Base-by-base conservation (phyloP, 2,797 vertebrate species). In the Megalops cyprinoides region DNA sequence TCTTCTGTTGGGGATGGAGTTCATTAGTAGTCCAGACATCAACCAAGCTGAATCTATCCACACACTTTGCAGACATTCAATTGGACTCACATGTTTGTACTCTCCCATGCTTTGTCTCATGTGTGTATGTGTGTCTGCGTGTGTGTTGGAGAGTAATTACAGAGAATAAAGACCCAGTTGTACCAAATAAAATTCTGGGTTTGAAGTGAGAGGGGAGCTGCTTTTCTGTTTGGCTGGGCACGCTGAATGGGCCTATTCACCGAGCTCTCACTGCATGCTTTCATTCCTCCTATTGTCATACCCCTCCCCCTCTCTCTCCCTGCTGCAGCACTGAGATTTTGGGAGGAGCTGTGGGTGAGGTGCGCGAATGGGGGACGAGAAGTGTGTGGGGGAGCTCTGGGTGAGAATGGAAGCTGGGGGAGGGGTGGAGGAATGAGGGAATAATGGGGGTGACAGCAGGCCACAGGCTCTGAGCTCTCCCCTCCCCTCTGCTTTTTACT, bases 141-240 rank as follows among this genome's bases (percentile, higher is more conserved):
- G 88, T 82, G 83, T 48, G 73, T 81, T 75, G n/a, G 76, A 82
- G 88, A 94, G 94, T 95, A 94, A 95, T 95, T 93, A 94, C 88
- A 87, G 91, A 92, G 94, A 93, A 95, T 95, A 96, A 96, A 96
- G 95, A 92, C 87, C 90, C 90, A 88, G 93, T 96, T 96, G 95
- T 95, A 94, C 91, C 86, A 89, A 94, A 91, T 93, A 93, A 94
- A 94, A 94, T 92, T 93, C 89, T 90, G 93, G 92, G 93, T 91
- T 93, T 94, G 92, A 94, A 94, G 92, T 93, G 91, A 93, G 93
- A 92, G 94, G 93, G 94, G 94, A 94, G 94, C 94, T 94, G 94
- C 94, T 96, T 97, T 96, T 97, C 95, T 97, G 95, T 96, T 94
- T 96, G 96, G 95, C 96, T 97, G 96, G 94, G 91, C 96, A 96